These are phyloP conservation scores for Numenius arquata DNA, from an alignment of 2,113 vertebrate species.

Conservation along the genomic window DNA sequence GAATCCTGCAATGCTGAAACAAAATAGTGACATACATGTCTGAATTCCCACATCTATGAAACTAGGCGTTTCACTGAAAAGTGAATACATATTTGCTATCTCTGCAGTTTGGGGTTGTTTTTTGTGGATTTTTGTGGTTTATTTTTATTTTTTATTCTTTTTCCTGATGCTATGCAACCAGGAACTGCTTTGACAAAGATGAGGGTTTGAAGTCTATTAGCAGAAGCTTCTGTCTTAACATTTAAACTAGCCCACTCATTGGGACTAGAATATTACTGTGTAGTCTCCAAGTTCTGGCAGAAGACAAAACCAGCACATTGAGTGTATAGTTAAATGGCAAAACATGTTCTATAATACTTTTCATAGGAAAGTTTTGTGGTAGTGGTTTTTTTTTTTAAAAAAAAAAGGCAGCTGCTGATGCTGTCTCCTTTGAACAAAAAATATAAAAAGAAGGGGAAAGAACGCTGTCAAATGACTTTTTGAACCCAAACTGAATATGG, in stretches of 20 bases:
- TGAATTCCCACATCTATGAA: not conserved
- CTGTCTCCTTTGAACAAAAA: not conserved
- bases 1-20: not conserved
- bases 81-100: not conserved
- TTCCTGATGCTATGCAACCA: not conserved
- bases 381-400: not conserved
- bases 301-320: not conserved
- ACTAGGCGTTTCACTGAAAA: not conserved
- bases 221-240: not conserved
- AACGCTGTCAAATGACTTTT: not conserved
- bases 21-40: not conserved
- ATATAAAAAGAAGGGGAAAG: not conserved
- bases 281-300: not conserved
- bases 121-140: not conserved
- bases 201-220: not conserved
- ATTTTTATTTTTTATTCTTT: not conserved
- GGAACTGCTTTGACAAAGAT: not conserved
- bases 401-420: not conserved
- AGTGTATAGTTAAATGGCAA: not conserved
- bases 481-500: not conserved
- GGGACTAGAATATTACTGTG: not conserved
- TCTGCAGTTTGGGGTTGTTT: not conserved
- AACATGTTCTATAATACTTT: not conserved
- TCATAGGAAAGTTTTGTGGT: not conserved
- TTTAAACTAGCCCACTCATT: slow-evolving; percentile 14